Conservation (phyloP, 2,113 vertebrate species). For the Barbus barbus region DNA sequence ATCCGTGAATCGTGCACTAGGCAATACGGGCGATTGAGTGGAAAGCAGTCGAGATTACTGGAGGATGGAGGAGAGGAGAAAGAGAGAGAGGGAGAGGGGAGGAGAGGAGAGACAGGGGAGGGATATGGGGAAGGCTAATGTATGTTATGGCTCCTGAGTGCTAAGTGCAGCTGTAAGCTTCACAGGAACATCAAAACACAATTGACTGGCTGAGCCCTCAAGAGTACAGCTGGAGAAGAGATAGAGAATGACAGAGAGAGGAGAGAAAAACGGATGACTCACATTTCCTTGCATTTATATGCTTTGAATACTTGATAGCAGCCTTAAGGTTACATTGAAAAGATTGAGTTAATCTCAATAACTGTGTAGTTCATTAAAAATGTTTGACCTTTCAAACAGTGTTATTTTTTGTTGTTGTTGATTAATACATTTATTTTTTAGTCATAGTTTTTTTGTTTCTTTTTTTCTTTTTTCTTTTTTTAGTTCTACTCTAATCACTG, state of each 20-base stretch:
- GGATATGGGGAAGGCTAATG: slow-evolving; percentile 50
- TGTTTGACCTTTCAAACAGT: neutral
- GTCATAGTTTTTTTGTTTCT: too few species aligned
- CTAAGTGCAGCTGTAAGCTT: slow-evolving; percentile 60
- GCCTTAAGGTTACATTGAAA: neutral
- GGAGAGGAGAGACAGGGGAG: neutral
- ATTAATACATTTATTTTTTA: neutral
- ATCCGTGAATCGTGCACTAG: slow-evolving; percentile 47
- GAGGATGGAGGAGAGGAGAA: neutral
- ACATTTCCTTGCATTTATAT: slow-evolving; percentile 7
- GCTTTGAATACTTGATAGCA: slow-evolving; percentile 17
- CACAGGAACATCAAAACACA: slow-evolving; percentile 59
- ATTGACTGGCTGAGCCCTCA: slow-evolving; percentile 46
- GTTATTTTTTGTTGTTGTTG: neutral
- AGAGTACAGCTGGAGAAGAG: slow-evolving; percentile 31
- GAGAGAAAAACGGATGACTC: slow-evolving; percentile 9
- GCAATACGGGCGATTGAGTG: slow-evolving; percentile 53
- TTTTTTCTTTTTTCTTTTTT: neutral
- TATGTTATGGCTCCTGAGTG: slow-evolving; percentile 55
- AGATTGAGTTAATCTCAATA: neutral
- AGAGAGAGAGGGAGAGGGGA: neutral
- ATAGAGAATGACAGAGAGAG: slow-evolving; percentile 11
- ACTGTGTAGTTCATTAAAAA: neutral
- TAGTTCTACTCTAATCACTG: neutral
- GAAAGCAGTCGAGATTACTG: slow-evolving; percentile 53